These are phyloP conservation scores for Hypotaenidia philippensis DNA, from an alignment of 2,797 vertebrate species.

Conservation along the genomic window DNA sequence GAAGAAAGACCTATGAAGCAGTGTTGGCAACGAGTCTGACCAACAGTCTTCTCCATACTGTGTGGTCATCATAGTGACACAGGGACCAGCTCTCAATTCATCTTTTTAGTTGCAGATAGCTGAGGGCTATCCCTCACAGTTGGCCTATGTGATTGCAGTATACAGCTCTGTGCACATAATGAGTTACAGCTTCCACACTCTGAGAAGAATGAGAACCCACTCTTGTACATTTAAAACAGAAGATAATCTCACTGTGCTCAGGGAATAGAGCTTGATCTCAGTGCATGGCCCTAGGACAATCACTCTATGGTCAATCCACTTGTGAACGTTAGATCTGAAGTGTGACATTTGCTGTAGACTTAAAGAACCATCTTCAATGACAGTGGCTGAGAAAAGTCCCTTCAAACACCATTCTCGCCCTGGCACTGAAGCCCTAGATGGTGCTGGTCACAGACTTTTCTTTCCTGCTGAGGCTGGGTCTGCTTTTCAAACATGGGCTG, in stretches of 20 bases:
- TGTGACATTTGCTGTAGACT: accelerated
- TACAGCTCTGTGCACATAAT: neutral
- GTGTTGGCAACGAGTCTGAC: neutral
- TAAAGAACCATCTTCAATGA: neutral
- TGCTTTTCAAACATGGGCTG: neutral
- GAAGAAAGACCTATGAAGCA: neutral
- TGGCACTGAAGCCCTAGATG: neutral
- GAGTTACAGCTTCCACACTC: neutral
- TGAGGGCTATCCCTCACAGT: neutral
- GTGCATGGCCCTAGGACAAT: neutral
- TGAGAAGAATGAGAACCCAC: neutral
- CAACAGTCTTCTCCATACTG: neutral
- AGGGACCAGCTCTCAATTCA: neutral
- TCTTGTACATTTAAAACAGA: neutral
- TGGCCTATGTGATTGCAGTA: neutral
- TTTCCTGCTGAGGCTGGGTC: neutral
- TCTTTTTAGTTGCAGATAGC: neutral
- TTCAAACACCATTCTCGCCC: neutral
- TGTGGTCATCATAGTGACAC: neutral
- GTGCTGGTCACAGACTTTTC: neutral
- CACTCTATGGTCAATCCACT: neutral
- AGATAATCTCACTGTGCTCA: neutral
- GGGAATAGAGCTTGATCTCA: neutral
- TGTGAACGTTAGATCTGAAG: no score
- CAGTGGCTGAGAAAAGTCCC: neutral